Conservation (phyloP, 1,140 invertebrate species). For the Aphelinus atriplicis region DNA sequence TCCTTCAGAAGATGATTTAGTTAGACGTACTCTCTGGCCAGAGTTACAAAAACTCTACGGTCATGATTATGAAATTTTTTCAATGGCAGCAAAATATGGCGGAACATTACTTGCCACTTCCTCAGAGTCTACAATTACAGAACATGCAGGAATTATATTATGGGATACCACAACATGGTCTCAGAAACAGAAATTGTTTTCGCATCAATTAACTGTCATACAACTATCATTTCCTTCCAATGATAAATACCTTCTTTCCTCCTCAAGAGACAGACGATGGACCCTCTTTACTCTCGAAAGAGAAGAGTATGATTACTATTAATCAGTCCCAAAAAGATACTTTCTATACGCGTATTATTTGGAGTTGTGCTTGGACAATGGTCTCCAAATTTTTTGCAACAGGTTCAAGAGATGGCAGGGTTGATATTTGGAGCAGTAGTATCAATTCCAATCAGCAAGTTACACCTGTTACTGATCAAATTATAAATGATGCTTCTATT, state of each 20-base stretch:
- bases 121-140: constrained; percentile 78
- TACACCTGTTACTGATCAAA: constrained; percentile 58
- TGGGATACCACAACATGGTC: constrained; percentile 86
- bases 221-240: constrained; percentile 90
- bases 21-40: constrained; percentile 96
- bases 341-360: constrained; percentile 91
- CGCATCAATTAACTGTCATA: constrained; percentile 91
- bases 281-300: constrained; percentile 72
- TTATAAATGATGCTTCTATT: constrained; percentile 73
- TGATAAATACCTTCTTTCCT: constrained; percentile 83
- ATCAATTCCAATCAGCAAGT: constrained; percentile 40
- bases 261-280: constrained; percentile 94
- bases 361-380: constrained; percentile 90
- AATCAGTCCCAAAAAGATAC: constrained; percentile 77
- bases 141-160: constrained; percentile 83
- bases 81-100: constrained; percentile 77
- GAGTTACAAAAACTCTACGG: constrained; percentile 96
- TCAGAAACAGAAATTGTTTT: constrained; percentile 76
- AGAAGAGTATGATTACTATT: constrained; percentile 66
- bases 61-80: constrained; percentile 92
- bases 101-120: constrained; percentile 85
- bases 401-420: constrained; percentile 91
- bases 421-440: constrained; percentile 72
- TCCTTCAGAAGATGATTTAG: constrained; percentile 85
- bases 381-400: constrained; percentile 88